phyloP scores from a whole-genome alignment of 2,113 vertebrate genomes.

The Ailuropoda melanoleuca region DNA sequence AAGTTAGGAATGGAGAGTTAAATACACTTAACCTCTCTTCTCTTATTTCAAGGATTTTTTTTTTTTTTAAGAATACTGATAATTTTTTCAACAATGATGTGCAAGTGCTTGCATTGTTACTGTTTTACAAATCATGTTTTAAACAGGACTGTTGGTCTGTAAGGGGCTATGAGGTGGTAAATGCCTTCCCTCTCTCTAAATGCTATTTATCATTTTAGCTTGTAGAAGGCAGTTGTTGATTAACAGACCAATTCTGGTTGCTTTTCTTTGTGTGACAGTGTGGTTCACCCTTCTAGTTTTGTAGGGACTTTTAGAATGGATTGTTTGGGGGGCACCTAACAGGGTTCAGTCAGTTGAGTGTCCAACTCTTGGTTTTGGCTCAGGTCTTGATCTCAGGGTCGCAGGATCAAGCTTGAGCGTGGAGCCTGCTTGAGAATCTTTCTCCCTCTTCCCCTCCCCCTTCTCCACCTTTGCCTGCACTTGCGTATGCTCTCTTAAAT shows the following conservation, averaged over 20 bases:
- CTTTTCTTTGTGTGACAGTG: conserved; percentile 2
- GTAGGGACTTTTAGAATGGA: neutral
- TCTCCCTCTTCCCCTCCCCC: neutral
- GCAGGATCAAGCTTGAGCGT: neutral
- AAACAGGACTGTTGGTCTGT: neutral
- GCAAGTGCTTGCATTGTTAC: neutral
- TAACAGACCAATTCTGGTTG: neutral
- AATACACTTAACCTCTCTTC: neutral
- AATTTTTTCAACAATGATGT: neutral
- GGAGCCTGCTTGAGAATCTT: neutral
- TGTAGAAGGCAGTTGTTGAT: neutral
- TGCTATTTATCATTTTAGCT: neutral
- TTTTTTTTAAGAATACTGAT: neutral
- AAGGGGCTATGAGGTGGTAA: neutral
- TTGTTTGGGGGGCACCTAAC: neutral
- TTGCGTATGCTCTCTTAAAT: no score
- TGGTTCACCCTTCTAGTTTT: neutral
- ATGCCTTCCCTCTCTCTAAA: neutral
- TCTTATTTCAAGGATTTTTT: neutral
- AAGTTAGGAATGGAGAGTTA: neutral
- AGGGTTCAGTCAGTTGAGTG: neutral
- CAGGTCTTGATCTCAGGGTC: neutral
- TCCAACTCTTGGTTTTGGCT: neutral
- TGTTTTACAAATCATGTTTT: neutral
- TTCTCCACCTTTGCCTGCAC: no score